Evolutionary conservation across 2,888 invertebrate species (phyloP).

Genomic region (Dicyrtoma fusca): DNA sequence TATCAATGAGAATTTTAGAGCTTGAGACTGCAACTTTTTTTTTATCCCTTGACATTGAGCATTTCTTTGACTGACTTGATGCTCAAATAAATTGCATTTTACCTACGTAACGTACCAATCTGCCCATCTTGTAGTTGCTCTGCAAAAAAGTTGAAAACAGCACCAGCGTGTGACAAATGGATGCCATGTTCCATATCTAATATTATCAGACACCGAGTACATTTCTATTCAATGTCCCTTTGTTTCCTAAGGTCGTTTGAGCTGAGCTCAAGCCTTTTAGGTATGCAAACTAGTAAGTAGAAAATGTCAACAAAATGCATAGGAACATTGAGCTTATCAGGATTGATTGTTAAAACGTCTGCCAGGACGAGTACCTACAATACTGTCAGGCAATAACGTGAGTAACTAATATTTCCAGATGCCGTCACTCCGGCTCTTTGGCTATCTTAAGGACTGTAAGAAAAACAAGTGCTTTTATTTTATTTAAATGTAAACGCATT

Average conservation of each 20-base stretch:
- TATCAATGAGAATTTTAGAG: slow-evolving; percentile 28
- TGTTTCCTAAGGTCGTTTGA: neutral
- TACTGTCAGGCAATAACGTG: neutral
- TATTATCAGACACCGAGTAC: neutral
- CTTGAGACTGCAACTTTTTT: slow-evolving; percentile 10
- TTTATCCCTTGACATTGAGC: slow-evolving; percentile 23
- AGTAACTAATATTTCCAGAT: neutral
- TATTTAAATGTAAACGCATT: neutral
- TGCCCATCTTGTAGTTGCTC: neutral
- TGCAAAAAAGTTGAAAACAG: too few species aligned
- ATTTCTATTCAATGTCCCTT: neutral
- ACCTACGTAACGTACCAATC: neutral
- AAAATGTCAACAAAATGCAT: too few species aligned
- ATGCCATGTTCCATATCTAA: neutral
- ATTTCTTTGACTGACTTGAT: slow-evolving; percentile 20
- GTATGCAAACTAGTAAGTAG: too few species aligned
- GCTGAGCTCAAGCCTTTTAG: too few species aligned
- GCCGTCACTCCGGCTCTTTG: too few species aligned
- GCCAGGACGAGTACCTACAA: neutral
- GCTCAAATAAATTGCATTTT: slow-evolving; percentile 14
- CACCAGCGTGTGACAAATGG: too few species aligned
- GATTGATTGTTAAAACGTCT: neutral
- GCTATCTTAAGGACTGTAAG: slow-evolving; percentile 7
- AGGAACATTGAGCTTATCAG: too few species aligned
- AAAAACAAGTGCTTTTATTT: slow-evolving; percentile 9